A percentile compares a stretch with the other conserved stretches of the same genome.
These are phyloP conservation scores for Drosophila flavopinicola DNA, from an alignment of 2,888 invertebrate species.

Conservation along the genomic window DNA sequence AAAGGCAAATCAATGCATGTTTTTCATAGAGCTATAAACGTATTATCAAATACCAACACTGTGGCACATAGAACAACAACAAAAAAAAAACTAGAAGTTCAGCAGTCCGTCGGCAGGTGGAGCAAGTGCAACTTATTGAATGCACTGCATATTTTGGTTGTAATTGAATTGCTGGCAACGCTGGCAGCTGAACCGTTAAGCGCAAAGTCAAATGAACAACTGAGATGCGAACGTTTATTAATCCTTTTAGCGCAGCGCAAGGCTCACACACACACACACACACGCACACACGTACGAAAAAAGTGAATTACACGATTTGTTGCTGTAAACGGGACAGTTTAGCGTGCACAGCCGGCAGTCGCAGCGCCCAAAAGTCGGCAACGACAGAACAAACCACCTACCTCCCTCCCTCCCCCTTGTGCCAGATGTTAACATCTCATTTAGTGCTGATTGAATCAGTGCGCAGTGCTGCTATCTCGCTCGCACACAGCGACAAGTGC, in stretches of 20 bases:
- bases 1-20: slow-evolving; percentile 7
- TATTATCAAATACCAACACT: slow-evolving; percentile 5
- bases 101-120: slow-evolving; percentile 11
- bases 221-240: slow-evolving; percentile 77
- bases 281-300: slow-evolving; percentile 13
- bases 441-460: slow-evolving; percentile 79
- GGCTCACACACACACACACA: slow-evolving; percentile 30
- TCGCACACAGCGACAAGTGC: slow-evolving; percentile 52
- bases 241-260: slow-evolving; percentile 77
- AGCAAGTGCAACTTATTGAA: slow-evolving; percentile 16
- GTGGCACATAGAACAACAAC: slow-evolving; percentile 13
- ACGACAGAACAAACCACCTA: slow-evolving; percentile 35
- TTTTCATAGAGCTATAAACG: not conserved
- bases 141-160: slow-evolving; percentile 17
- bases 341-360: slow-evolving; percentile 63
- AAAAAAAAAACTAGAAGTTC: not conserved
- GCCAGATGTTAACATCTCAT: slow-evolving; percentile 58
- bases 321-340: slow-evolving; percentile 76
- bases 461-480: slow-evolving; percentile 44
- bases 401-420: not conserved
- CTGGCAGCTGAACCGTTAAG: slow-evolving; percentile 75
- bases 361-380: slow-evolving; percentile 38
- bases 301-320: slow-evolving; percentile 76
- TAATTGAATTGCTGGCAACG: slow-evolving; percentile 48
- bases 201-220: slow-evolving; percentile 81